phyloP scores from a whole-genome alignment of 2,797 vertebrate species.

The Schizopygopsis pylzovi region DNA sequence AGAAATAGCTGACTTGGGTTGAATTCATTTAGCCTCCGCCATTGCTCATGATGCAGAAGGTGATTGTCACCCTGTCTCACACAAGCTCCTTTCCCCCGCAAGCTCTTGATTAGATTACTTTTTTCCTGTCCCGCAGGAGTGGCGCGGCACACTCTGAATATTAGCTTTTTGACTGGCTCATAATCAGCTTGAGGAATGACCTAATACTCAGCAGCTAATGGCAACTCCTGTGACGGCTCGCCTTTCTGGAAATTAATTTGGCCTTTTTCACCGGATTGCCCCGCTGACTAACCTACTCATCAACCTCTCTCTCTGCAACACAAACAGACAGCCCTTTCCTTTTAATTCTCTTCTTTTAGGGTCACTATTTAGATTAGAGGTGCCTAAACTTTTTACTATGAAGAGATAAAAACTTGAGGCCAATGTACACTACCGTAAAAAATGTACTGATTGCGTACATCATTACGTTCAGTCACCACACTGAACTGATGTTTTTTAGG shows the following conservation, averaged over 20 bases:
- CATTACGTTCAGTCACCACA: background rate
- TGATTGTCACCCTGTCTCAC: conserved; percentile 43
- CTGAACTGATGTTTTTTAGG: background rate
- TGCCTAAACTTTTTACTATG: background rate
- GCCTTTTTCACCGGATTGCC: conserved; percentile 44
- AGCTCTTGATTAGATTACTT: conserved; percentile 56
- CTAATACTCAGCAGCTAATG: conserved; percentile 57
- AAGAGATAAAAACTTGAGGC: background rate
- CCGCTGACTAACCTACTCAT: conserved; percentile 10
- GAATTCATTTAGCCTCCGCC: conserved; percentile 48
- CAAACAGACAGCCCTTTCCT: conserved; percentile 65
- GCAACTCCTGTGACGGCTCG: conserved; percentile 33
- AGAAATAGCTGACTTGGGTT: conserved; percentile 58
- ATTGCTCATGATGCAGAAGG: conserved; percentile 47
- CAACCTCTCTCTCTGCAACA: conserved; percentile 12
- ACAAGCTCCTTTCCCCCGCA: background rate
- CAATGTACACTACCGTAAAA: background rate
- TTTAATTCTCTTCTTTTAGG: background rate
- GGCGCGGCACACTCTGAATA: conserved; percentile 46
- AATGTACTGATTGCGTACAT: background rate
- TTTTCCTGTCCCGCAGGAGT: conserved; percentile 41
- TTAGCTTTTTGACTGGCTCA: conserved; percentile 58
- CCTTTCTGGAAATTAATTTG: conserved; percentile 61
- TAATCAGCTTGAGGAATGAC: conserved; percentile 63
- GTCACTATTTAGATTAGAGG: background rate